Evolutionary conservation across 2,113 vertebrate genomes (phyloP).

Genomic region (Naja naja): DNA sequence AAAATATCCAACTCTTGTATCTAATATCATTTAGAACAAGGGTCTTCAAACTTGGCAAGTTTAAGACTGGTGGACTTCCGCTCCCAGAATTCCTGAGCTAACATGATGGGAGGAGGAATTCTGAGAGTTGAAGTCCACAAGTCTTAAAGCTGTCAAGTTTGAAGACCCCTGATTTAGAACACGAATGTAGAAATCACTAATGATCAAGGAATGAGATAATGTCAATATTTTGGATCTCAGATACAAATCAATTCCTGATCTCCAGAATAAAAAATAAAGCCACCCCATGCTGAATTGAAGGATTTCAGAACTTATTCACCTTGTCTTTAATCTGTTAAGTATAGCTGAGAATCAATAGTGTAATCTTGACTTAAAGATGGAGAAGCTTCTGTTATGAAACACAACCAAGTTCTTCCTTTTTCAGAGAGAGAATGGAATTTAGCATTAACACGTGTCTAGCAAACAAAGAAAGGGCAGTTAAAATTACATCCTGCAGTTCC

Average conservation of each 20-base stretch:
- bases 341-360: background rate
- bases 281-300: background rate
- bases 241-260: background rate
- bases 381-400: background rate
- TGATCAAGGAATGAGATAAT: background rate
- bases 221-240: background rate
- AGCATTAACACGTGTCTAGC: background rate
- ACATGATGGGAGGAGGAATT: too few species aligned
- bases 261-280: background rate
- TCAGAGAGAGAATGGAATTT: background rate
- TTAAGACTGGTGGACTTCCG: too few species aligned
- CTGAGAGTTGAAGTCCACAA: too few species aligned
- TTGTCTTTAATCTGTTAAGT: background rate
- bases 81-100: too few species aligned
- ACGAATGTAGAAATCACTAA: background rate
- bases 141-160: too few species aligned
- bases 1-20: background rate
- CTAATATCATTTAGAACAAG: background rate
- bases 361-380: background rate
- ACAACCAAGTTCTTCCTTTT: background rate
- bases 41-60: too few species aligned
- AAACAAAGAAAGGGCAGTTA: background rate
- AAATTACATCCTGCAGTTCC: background rate
- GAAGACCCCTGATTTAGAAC: background rate
- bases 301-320: background rate